Evolutionary conservation across 2,888 invertebrate species (phyloP), one percentile per base, ranked within the genome.

Genomic region (Tetragonisca angustula): DNA sequence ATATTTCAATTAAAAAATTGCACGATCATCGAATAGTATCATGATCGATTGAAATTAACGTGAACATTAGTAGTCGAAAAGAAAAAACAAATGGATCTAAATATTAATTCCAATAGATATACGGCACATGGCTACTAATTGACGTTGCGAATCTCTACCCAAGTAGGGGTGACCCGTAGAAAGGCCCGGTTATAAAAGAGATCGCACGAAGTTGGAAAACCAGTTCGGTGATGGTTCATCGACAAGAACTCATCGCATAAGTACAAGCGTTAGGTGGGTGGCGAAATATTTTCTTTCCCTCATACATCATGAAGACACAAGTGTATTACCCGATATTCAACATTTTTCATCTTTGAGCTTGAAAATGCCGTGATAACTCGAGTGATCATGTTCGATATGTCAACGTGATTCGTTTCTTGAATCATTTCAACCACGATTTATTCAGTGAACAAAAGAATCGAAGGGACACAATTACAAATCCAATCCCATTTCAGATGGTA

Each of bases 161-260:
- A 72, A 82, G 75, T 75, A 77, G 83, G 71, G 90, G 88, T 87
- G 85, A 69, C 62, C 36, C 70, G 75, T 79, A 76, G 80, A 82
- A 79, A 75, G 83, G 81, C 54, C 88, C 77, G 87, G 89, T 92
- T 94, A 94, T 94, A 94, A 94, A 93, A 91, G 92, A 88, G 88
- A 70, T 87, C 79, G 76, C 85, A 75, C 62, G n/a, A 67, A 61
- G 65, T 32, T 62, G 69, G 79, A 56, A 78, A 88, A 84, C 69
- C 91, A 94, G 94, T 94, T 92, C 90, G 91, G 91, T 93, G 92
- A 91, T 93, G 87, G 90, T 92, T 90, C 91, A 86, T 91, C 91
- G 89, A 87, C 87, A 90, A 88, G 82, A 89, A 90, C 87, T 88
- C 88, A 84, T 90, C 83, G 86, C 69, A 67, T 76, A 19, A 80